phyloP scores from a whole-genome alignment of 2,888 invertebrate species.

The Metallyticus violacea region DNA sequence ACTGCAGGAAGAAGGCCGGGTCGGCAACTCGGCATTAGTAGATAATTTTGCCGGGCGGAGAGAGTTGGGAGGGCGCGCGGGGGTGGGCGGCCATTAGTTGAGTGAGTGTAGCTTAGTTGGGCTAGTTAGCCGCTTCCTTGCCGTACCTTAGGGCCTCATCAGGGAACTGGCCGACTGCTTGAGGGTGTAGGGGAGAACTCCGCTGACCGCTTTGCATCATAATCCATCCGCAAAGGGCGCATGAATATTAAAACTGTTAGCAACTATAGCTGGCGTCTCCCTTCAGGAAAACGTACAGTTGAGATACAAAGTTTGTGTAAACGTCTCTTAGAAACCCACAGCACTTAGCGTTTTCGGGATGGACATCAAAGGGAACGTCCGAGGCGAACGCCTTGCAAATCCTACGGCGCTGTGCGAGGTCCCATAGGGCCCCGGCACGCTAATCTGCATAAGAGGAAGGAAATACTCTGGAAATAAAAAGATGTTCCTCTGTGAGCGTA shows the following conservation, averaged over 20 bases:
- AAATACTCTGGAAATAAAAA: neutral
- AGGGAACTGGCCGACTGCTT: neutral
- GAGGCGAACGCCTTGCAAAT: neutral
- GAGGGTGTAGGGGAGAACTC: neutral
- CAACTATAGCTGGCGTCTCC: slow-evolving; percentile 8
- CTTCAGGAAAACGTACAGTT: neutral
- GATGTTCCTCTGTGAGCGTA: neutral
- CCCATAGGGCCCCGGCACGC: neutral
- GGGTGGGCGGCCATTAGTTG: slow-evolving; percentile 23
- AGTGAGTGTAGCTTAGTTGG: slow-evolving; percentile 20
- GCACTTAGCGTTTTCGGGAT: neutral
- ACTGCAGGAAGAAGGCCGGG: neutral
- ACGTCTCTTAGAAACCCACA: neutral
- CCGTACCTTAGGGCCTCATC: slow-evolving; percentile 6
- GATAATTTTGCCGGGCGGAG: slow-evolving; percentile 22
- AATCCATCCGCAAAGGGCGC: slow-evolving; percentile 31
- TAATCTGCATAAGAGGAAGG: neutral
- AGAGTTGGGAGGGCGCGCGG: neutral
- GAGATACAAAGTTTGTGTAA: neutral
- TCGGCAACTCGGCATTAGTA: slow-evolving; percentile 25
- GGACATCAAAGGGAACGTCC: neutral
- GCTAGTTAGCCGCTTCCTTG: slow-evolving; percentile 24
- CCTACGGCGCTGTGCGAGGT: neutral
- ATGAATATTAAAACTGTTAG: slow-evolving; percentile 32
- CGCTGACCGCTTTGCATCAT: slow-evolving; percentile 31